Evolutionary conservation across 2,888 invertebrate species (phyloP).

Genomic region (Hermaeophaga mercurialis): DNA sequence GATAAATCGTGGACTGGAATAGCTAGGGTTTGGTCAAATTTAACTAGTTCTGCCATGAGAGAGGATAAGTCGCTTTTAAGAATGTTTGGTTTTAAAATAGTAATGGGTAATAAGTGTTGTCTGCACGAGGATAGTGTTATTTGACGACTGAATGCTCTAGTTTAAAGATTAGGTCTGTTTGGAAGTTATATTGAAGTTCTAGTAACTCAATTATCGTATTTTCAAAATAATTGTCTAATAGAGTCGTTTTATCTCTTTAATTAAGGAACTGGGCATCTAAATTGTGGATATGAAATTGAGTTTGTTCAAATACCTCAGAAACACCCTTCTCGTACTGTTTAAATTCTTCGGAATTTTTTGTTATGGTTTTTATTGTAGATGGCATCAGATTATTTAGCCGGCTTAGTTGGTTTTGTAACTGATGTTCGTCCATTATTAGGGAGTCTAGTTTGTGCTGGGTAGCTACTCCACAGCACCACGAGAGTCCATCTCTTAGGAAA

Average conservation of each 20-base stretch:
- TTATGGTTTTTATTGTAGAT: neutral
- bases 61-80: neutral
- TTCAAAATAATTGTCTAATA: neutral
- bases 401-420: neutral
- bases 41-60: neutral
- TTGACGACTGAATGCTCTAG: neutral
- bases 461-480: neutral
- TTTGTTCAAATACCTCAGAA: neutral
- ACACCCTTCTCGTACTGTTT: neutral
- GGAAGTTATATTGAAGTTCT: neutral
- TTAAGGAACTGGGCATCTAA: neutral
- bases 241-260: neutral
- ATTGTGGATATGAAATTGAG: neutral
- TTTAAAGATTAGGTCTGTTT: neutral
- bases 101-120: no score
- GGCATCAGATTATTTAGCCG: neutral
- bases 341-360: constrained; percentile 3
- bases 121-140: neutral
- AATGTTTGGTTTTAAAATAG: neutral
- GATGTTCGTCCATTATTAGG: neutral
- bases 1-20: constrained; percentile 25
- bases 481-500: neutral
- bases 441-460: constrained; percentile 6
- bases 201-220: neutral
- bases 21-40: constrained; percentile 22